Conservation (phyloP, 2,797 vertebrate species). For the Glossophaga mutica region DNA sequence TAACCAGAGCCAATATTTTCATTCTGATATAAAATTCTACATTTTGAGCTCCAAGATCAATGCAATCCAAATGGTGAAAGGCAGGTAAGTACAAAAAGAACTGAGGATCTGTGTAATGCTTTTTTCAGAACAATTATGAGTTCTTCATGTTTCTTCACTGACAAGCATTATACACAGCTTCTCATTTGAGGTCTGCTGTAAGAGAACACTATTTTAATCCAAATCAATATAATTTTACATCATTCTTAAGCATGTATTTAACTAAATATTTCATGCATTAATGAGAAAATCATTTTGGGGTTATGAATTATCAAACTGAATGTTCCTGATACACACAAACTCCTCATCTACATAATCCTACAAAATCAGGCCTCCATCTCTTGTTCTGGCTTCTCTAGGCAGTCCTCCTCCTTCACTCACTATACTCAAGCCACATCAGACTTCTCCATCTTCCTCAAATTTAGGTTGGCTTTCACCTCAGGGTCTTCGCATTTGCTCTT, state of each 20-base stretch:
- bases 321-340: neutral
- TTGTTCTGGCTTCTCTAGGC: neutral
- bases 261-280: constrained; percentile 16
- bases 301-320: neutral
- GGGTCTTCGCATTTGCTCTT: neutral
- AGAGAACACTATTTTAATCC: neutral
- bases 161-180: neutral
- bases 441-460: neutral
- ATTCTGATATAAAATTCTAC: neutral
- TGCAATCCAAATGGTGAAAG: neutral
- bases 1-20: neutral
- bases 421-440: neutral
- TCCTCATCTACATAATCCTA: neutral
- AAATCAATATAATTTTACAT: constrained; percentile 32
- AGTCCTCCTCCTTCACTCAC: neutral
- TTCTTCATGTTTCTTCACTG: constrained; percentile 1
- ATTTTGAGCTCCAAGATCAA: neutral
- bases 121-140: neutral
- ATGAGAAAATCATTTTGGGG: neutral
- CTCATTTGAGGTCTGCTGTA: neutral
- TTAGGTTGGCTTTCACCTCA: neutral
- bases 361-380: neutral
- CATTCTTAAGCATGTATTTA: neutral
- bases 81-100: neutral
- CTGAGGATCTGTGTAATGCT: neutral